Base-by-base conservation (phyloP, 2,797 vertebrate species). In the Xerus rutilus region DNA sequence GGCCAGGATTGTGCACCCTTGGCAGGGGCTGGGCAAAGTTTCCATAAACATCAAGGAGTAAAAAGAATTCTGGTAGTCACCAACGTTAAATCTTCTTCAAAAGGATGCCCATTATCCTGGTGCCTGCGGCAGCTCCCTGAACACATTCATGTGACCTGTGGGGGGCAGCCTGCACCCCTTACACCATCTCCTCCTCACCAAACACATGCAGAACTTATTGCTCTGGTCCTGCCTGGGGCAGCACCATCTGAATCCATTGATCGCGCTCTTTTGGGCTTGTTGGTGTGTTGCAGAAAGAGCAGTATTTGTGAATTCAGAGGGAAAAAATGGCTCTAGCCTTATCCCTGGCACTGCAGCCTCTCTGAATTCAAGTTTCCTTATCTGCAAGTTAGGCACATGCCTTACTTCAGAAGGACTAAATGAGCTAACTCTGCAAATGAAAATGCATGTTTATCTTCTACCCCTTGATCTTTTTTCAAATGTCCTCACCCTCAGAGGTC, bases 1-100 rank as follows among this genome's bases (percentile, higher is more conserved):
- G 49, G 52, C 28, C 45, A 3, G 11, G 59, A 28, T 47, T 43
- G 52, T 0, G 6, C 20, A 77, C 21, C 13, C 47, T 35, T 69
- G 49, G 82, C 17, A 54, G 91, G 93, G 85, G 17, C 28, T 14
- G 83, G 93, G 39, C 18, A 82, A 67, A 35, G 70, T 94, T 95
- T 97, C 79, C 57, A 96, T 21, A 70, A 97, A 86, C 39, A 95
- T 91, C 52, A 94, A 88, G 93, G 95, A 43, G n/a, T 92, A 95
- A 49, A 28, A 73, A 69, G 70, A 70, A 73, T 73, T n/a, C 59
- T 83, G 77, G 93, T 74, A 91, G 79, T 7, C 87, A 62, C 90
- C 65, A 95, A 73, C 1, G 21, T 1, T 70, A 97, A 93, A 3
- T 83, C 47, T 88, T 95, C 59, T 89, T 96, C 67, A 87, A 79